Base-by-base conservation (phyloP, 1,140 invertebrate species). In the Aphidius gifuensis region DNA sequence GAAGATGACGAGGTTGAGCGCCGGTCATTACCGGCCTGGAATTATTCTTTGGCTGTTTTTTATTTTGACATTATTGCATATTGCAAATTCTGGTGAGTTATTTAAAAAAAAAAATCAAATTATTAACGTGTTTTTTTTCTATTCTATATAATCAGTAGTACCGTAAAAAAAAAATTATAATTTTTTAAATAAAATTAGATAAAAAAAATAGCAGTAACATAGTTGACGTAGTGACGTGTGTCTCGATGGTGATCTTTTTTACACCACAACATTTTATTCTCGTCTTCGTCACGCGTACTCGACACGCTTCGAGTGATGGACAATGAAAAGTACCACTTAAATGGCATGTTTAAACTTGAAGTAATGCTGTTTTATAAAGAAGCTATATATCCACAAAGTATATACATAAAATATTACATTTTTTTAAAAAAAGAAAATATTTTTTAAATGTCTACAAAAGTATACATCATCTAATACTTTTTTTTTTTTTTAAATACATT, bases 21-120 rank as follows among this genome's bases (percentile, higher is more conserved):
- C 76, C 74, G 77, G 75, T 76, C 71, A 74, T 53, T 73, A 71
- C 73, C 76, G 74, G 77, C 72, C 78, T 76, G 78, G 78, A 68
- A 74, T 79, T 64, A 71, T 74, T 62, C 65, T 81, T 57, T 75
- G 71, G 65, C 68, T 81, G 69, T 53, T 67, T 43, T 69, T 70
- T 64, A 66, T 80, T 64, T 62, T 80, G 53, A 69, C 70, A 61
- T 68, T 69, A 58, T 32, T 32, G 2, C 74, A 68, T 60, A 71
- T 66, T 51, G 63, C 72, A 58, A 61, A 74, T 66, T 78, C 77
- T 68, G 79, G 79, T 81, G 61, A 80, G 76, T 78, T 68, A 63
- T 50, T 50, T 60, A 11, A 16, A 43, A n/a, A 4, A 16, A 16
- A 16, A 0, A 16, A 16, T n/a, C n/a, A 16, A 16, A 16, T 16